Evolutionary conservation across 1,140 invertebrate species (phyloP).

Genomic region (Ericerus pela): DNA sequence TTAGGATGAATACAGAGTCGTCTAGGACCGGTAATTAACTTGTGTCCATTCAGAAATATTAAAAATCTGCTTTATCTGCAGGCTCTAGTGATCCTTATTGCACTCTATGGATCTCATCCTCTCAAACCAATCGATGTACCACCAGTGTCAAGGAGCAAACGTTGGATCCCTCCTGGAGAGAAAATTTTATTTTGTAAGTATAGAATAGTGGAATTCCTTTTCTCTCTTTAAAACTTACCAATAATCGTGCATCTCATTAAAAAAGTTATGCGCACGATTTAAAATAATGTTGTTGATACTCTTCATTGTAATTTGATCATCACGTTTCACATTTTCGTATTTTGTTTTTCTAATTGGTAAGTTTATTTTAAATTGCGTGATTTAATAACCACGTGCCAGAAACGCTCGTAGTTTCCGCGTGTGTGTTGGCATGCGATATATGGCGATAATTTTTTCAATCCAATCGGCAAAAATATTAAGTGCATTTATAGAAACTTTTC

Average conservation of each 20-base stretch:
- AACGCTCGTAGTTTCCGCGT: too few relatives aligned
- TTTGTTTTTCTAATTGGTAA: too few relatives aligned
- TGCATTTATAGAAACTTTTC: too few relatives aligned
- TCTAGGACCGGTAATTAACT: too few relatives aligned
- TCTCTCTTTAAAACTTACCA: not conserved
- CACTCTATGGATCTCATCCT: conserved; percentile 62
- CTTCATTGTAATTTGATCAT: not conserved
- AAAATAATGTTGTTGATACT: not conserved
- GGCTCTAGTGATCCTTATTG: conserved; percentile 88
- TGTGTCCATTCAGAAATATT: too few relatives aligned
- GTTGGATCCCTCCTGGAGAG: conserved; percentile 85
- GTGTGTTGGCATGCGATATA: not conserved
- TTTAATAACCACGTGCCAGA: too few relatives aligned
- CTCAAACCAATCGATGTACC: conserved; percentile 58
- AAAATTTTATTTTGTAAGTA: conserved; percentile 94
- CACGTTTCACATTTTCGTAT: not conserved
- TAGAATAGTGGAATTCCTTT: not conserved
- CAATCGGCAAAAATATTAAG: not conserved
- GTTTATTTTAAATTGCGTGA: too few relatives aligned
- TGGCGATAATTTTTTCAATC: not conserved
- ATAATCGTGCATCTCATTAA: too few relatives aligned
- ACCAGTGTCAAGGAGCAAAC: conserved; percentile 82
- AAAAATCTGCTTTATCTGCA: conserved; percentile 29
- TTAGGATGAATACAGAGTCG: too few relatives aligned
- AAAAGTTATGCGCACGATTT: conserved; percentile 20